Evolutionary conservation across 1,140 invertebrate species (phyloP), one percentile per base, ranked within the genome.

Genomic region (Arctopsyche grandis): DNA sequence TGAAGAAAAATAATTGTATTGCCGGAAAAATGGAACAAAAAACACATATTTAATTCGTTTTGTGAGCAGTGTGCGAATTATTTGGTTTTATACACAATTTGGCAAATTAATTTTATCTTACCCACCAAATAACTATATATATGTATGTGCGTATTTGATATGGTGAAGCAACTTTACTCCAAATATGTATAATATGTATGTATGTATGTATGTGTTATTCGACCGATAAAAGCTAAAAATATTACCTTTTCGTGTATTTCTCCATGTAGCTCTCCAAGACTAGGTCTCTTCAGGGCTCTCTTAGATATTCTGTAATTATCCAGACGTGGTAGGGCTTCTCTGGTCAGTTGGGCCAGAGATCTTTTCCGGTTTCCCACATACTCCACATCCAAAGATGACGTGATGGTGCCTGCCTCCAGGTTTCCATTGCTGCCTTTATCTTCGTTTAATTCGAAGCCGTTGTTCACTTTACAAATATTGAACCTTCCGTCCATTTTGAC

Each of bases 271-370:
- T 94, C 93, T 12, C 93, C 92, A 69, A 95, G 85, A 38, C 93
- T 94, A 0, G 93, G 93, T 77, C 93, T 89, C 84, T 94, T 94
- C 74, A 90, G 83, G 0, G 92, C 92, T 69, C 93, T 88, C 83
- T 91, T 92, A 5, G 94, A 92, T 86, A 95, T 96, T 85, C 96
- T 93, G 85, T 98, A 98, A 86, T 97, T 95, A 85, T 97, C 96
- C 86, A 96, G 87, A 69, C 96, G 89, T 0, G 96, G 96, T 19
- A 97, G 87, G 0, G 95, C 95, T 85, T 97, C 95, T 84, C 93
- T 88, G 0, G 93, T 91, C 19, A 91, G 85, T 78, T 91, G 90
- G 9, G 90, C 90, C 73, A 91, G 81, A 1, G 89, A 90, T 43
- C 88, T 84, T 79, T 89, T 90, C 69, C 90, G 83, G 19, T 85